Evolutionary conservation across 2,888 invertebrate genomes (phyloP), one percentile per base, ranked within the genome.

Genomic region (Penaeus monodon): DNA sequence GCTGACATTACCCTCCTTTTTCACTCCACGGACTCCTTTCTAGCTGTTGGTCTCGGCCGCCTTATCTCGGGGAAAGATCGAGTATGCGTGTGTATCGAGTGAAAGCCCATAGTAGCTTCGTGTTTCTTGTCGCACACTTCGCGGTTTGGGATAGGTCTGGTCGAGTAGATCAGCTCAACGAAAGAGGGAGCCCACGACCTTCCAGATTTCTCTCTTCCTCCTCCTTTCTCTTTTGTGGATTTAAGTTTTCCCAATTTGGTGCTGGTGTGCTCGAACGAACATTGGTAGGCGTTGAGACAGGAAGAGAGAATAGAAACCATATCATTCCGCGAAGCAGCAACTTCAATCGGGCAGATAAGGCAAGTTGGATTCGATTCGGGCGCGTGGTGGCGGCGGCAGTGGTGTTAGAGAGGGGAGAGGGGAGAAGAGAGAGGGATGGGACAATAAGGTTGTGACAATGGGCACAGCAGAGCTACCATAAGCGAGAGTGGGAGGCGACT

Each of bases 361-460:
- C 29, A 24, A 29, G 44, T 73, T 38, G 64, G 64, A 20, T 49
- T 63, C 57, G 65, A 65, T 65, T 24, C 33, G 49, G 20, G 49
- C 27, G 20, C 29, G 29, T 73, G 29, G 82, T n/a, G 24, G 70
- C 29, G 74, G 81, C 33, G 84, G 65, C 24, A 65, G n/a, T 20
- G 86, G 73, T 79, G 87, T 33, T 27, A 33, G 65, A n/a, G 27
- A 14, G 63, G 38, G 12, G 73, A n/a, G 7, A n/a, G 74, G 68
- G 70, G n/a, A 64, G 20, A 24, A 74, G 74, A n/a, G 83, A 20
- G 81, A 70, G 79, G 24, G 85, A 57, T 29, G 66, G n/a, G 57
- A 57, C 17, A 57, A 57, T 57, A 57, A 33, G 70, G 33, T 33
- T 27, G 70, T 27, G 70, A 70, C 70, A 33, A 33, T 27, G 70